A percentile compares a stretch with the other conserved stretches of the same genome.
These are phyloP conservation scores for Hylaeus anthracinus DNA, from an alignment of 1,140 invertebrate species.

Conservation along the genomic window DNA sequence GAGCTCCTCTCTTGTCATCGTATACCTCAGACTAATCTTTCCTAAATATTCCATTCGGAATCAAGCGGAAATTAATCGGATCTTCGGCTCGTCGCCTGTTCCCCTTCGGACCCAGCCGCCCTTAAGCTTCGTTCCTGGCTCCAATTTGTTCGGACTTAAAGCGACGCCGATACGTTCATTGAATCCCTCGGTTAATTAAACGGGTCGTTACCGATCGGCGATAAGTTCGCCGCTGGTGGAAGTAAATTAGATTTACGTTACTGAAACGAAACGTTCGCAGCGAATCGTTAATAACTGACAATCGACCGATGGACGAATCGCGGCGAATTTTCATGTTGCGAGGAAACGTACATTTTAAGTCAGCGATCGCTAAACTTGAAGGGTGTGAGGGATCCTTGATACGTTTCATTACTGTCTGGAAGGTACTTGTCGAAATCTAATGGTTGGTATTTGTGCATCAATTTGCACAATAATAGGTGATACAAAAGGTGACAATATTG, in stretches of 20 bases:
- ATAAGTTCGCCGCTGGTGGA: slow-evolving; percentile 16
- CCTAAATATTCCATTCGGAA: slow-evolving; percentile 69
- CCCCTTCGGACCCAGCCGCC: too few species aligned
- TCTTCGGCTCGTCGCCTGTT: slow-evolving; percentile 29
- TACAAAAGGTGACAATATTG: too few species aligned
- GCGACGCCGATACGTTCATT: slow-evolving; percentile 40
- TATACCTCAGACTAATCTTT: slow-evolving; percentile 63
- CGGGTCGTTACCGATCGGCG: slow-evolving; percentile 40
- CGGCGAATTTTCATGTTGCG: background rate
- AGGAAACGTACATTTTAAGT: too few species aligned
- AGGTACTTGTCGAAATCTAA: too few species aligned
- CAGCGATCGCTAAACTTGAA: too few species aligned
- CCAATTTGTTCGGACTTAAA: slow-evolving; percentile 44
- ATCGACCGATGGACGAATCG: slow-evolving; percentile 1
- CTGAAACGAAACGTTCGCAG: slow-evolving; percentile 5
- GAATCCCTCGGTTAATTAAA: slow-evolving; percentile 44
- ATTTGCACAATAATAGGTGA: too few species aligned
- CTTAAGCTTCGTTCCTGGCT: slow-evolving; percentile 9
- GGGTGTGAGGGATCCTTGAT: too few species aligned
- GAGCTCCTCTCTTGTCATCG: slow-evolving; percentile 31
- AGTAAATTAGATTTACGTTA: slow-evolving; percentile 36
- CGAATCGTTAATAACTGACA: slow-evolving; percentile 34
- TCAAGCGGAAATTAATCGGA: slow-evolving; percentile 69
- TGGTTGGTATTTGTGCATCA: too few species aligned
- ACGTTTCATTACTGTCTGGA: too few species aligned